Evolutionary conservation across 2,888 invertebrate genomes (phyloP).

Genomic region (Trachelus iudaicus): DNA sequence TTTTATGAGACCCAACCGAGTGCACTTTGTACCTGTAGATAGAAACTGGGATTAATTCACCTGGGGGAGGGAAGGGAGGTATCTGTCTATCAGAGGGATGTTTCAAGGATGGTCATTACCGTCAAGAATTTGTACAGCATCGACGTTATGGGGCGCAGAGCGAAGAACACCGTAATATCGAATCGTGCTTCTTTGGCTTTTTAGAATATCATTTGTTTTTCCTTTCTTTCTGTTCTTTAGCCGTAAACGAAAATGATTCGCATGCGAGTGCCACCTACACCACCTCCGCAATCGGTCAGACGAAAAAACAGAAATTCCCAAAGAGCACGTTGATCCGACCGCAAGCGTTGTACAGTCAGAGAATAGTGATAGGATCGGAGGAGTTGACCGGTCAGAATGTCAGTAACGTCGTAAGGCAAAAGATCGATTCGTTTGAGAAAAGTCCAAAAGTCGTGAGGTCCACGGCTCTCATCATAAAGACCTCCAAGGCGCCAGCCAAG

Average conservation of each 20-base stretch:
- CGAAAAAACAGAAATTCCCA: slow-evolving; percentile 59
- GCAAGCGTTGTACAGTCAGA: slow-evolving; percentile 60
- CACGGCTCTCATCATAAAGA: slow-evolving; percentile 61
- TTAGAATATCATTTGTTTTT: slow-evolving; percentile 43
- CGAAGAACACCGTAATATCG: too few relatives aligned
- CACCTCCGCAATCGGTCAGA: slow-evolving; percentile 52
- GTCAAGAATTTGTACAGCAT: too few relatives aligned
- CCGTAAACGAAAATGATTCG: slow-evolving; percentile 61
- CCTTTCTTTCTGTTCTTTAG: slow-evolving; percentile 64
- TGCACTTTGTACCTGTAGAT: too few relatives aligned
- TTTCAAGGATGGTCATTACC: too few relatives aligned
- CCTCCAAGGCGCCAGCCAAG: slow-evolving; percentile 51
- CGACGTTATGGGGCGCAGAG: too few relatives aligned
- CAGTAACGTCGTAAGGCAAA: slow-evolving; percentile 57
- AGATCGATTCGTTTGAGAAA: slow-evolving; percentile 58
- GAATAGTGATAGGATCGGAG: slow-evolving; percentile 62
- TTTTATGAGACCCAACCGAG: too few relatives aligned
- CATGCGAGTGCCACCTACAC: slow-evolving; percentile 62
- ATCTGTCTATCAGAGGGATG: too few relatives aligned
- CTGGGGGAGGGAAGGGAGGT: too few relatives aligned
- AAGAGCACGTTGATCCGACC: slow-evolving; percentile 58
- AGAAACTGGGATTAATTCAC: too few relatives aligned
- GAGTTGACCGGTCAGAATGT: slow-evolving; percentile 58
- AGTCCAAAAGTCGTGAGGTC: slow-evolving; percentile 60
- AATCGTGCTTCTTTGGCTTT: slow-evolving; percentile 35